Evolutionary conservation across 2,113 vertebrate genomes (phyloP).

Genomic region (Amblyornis subalaris): DNA sequence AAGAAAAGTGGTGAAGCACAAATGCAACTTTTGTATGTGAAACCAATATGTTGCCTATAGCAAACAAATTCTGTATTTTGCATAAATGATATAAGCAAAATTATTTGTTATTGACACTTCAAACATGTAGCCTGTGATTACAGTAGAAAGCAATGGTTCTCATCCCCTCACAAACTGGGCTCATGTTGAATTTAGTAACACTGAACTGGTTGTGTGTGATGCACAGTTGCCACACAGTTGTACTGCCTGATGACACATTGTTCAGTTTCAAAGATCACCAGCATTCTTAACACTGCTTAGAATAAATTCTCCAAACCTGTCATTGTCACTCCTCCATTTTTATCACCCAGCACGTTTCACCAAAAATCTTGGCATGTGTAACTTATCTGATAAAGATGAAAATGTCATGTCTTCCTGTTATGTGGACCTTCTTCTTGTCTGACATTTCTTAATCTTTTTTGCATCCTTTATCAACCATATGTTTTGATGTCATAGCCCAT

Average conservation of each 20-base stretch:
- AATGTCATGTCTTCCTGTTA: neutral
- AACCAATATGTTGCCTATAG: neutral
- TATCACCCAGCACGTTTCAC: conserved; percentile 40
- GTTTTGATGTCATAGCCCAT: neutral
- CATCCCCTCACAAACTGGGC: neutral
- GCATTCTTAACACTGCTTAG: neutral
- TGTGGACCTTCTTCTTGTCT: neutral
- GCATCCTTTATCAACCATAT: neutral
- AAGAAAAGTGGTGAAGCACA: neutral
- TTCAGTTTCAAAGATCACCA: neutral
- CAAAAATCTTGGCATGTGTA: conserved; percentile 1
- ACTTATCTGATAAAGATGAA: neutral
- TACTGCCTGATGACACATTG: neutral
- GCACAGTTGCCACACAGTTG: neutral
- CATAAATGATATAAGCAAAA: neutral
- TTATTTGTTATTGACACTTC: neutral
- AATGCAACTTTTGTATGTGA: neutral
- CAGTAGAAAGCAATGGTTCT: neutral
- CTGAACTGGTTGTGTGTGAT: neutral
- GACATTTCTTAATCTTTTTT: neutral
- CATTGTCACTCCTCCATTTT: neutral
- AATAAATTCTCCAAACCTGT: neutral
- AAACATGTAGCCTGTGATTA: neutral
- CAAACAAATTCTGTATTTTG: neutral
- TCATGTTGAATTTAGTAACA: rapidly evolving